Base-by-base conservation (phyloP, 2,797 vertebrate species). In the Xerus rutilus region DNA sequence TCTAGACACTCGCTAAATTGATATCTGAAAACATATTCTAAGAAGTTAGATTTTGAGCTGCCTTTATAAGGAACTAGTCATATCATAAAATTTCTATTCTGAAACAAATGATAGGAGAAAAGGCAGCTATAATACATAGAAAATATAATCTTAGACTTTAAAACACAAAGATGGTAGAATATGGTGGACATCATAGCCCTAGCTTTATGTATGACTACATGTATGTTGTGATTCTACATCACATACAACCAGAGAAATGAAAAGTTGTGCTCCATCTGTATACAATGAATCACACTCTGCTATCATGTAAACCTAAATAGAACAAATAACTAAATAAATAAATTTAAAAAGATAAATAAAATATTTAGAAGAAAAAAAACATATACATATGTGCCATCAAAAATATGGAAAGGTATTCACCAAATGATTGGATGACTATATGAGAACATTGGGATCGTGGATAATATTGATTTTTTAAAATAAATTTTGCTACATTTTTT, bases 381-480 rank as follows among this genome's bases (percentile, higher is more conserved):
- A 39, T 67, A 54, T 59, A 35, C 18, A 15, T 45, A 84, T 30
- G 7, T 70, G 49, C 32, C 45, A 59, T 93, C 28, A 74, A 90
- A 89, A 94, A 70, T 65, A 65, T 20, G 25, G 43, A 3, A 25
- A 9, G 39, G 7, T 91, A 62, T 83, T 83, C 91, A 84, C 30
- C 65, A 73, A 95, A 73, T 91, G 88, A 89, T 81, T 47, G 94
- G 91, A 32, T 47, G 86, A 23, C 62, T 91, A 54, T 94, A 28
- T 95, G 30, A 84, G 84, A 52, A 43, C 35, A 81, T 10, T 81
- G 25, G 2, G 13, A 74, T 89, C 88, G 74, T 64, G 64, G 67
- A 70, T 59, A 15, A 54, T 65, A 62, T 15, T 62, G 65, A 65
- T 81, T 93, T 84, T 62, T 39, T 78, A 82, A 69, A 39, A 67